Evolutionary conservation across 2,113 vertebrate genomes (phyloP), one percentile per base, ranked within the genome.

Genomic region (Aptenodytes patagonicus): DNA sequence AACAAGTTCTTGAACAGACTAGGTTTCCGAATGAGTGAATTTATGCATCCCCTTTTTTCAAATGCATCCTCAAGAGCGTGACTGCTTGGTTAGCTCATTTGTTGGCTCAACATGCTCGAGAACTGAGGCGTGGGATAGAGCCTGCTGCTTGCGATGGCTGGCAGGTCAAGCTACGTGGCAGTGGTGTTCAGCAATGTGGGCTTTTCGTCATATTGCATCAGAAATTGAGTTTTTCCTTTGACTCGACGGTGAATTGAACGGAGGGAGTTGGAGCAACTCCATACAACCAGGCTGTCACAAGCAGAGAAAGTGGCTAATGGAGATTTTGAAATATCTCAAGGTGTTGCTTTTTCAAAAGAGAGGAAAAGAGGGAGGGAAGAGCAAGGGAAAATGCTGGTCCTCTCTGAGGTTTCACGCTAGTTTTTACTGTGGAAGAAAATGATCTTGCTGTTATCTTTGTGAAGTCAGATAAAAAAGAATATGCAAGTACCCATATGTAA

Each of bases 1-100:
- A 97, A 96, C 93, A 96, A 96, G 81, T 94, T 97, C 92, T 89
- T 96, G 91, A 95, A 57, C 66, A 94, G 88, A 82, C 36, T 81
- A 83, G 44, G 68, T 97, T 97, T 98, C 82, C 29, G 6, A 91
- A 68, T 75, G 88, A 83, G 49, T 73, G 89, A 46, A 68, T 97
- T 96, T 94, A 85, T 93, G 76, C 94, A 93, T 72, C 89, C 24
- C 15, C 49, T 84, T 78, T 78, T 86, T 54, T 51, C 34, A 95
- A 88, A 87, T 75, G 49, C 71, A 58, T 75, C 90, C 80, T 87
- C 72, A 40, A 9, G 75, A 71, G 44, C 18, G 9, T 57, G 78
- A 72, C 73, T 85, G 68, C 85, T 93, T 10, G 5, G 36, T 82
- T 79, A 42, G 75, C 66, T 94, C 57, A 3, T 87, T 26, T 83